Percentiles rank a stretch among this genome's conserved stretches.
Evolutionary conservation across 2,113 vertebrate genomes (phyloP).

Genomic region (Pteronura brasiliensis): DNA sequence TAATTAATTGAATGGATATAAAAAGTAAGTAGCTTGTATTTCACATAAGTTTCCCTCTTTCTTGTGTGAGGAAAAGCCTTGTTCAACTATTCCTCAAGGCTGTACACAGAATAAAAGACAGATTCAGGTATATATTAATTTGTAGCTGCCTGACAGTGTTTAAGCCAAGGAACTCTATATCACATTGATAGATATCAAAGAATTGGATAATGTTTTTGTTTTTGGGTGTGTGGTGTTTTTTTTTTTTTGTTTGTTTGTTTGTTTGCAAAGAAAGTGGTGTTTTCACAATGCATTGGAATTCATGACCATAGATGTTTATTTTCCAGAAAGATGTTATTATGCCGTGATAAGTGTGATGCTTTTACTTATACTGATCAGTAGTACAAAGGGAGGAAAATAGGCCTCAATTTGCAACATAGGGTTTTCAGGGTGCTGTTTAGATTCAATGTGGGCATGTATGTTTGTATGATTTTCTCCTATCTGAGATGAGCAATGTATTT

Average conservation of each 20-base stretch:
- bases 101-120: neutral
- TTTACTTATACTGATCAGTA: neutral
- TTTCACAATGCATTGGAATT: constrained; percentile 17
- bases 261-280: neutral
- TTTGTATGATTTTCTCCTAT: neutral
- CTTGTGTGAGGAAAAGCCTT: neutral
- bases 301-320: neutral
- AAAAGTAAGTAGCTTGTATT: neutral
- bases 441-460: neutral
- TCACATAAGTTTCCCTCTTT: neutral
- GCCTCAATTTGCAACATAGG: neutral
- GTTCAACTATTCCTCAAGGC: neutral
- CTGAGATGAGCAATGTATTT: neutral
- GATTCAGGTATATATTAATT: neutral
- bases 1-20: neutral
- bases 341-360: neutral
- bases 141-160: neutral
- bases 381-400: neutral
- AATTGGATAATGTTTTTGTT: neutral
- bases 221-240: too few relatives aligned
- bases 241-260: neutral
- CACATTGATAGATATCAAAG: neutral
- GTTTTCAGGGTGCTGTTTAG: neutral
- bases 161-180: neutral
- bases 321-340: neutral